Base-by-base conservation (phyloP, 2,888 invertebrate genomes). In the Polydrusus tereticollis region DNA sequence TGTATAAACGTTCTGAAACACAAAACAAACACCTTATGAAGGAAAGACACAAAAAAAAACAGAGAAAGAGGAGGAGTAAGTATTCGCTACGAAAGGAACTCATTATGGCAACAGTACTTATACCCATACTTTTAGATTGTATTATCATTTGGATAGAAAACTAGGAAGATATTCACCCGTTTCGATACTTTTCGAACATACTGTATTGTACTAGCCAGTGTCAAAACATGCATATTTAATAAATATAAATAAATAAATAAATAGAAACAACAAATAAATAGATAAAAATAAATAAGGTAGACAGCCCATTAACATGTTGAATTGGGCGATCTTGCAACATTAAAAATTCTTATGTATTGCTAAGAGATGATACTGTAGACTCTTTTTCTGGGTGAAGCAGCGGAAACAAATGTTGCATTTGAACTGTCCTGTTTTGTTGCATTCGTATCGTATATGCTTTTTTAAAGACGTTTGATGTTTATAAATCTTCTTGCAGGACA, bases 381-480 rank as follows among this genome's bases (percentile, higher is more conserved):
- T 78, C 52, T 78, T 78, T 26, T 80, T 80, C 59, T 81, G 81
- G 1, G 81, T 79, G 62, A 80, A 82, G 47, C 72, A 65, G 64
- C 79, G 77, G 1, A 55, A 62, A 47, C 81, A 81, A 21, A 75
- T 74, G 18, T 64, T 33, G 57, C 81, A 81, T 64, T 76, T 72
- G 57, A 80, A 81, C 47, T 77, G 78, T 18, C 78, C 78, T 8
- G 80, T 80, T 74, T 82, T 84, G 57, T 90, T 89, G 69, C 87
- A 87, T 73, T 86, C 85, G 60, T 85, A 81, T 59, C 79, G 79
- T 50, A 78, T 73, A 69, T 82, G 82, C 7, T 80, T 75, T 81
- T 91, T 88, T 78, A 93, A 88, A 38, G 92, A 92, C 79, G 92
- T 91, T 86, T 92, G 91, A 86, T 92, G 92, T 77, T 91, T 90